These are phyloP conservation scores for Catagonus wagneri DNA, from an alignment of 2,113 vertebrate genomes.

Conservation along the genomic window DNA sequence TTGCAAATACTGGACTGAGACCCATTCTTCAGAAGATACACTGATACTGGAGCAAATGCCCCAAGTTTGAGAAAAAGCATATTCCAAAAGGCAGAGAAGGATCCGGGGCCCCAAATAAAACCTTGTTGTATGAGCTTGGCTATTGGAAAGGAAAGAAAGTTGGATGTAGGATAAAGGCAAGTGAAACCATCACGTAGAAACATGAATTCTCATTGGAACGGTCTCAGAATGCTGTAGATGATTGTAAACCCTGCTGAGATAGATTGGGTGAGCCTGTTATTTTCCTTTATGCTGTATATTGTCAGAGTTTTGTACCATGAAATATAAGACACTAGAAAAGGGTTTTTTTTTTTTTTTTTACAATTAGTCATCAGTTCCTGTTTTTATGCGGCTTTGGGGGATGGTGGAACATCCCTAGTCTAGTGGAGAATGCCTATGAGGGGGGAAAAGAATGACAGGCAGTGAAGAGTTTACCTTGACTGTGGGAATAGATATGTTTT, in stretches of 20 bases:
- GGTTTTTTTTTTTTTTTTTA: neutral
- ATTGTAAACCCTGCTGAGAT: neutral
- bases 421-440: neutral
- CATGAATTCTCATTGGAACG: neutral
- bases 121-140: neutral
- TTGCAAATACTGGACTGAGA: conserved; percentile 2
- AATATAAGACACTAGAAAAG: conserved; percentile 15
- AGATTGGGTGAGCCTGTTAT: neutral
- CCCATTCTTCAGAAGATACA: neutral
- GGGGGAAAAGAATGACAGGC: neutral
- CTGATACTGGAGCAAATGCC: neutral
- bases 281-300: conserved; percentile 60
- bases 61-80: neutral
- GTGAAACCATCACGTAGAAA: neutral
- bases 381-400: conserved; percentile 27
- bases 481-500: neutral
- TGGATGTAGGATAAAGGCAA: neutral
- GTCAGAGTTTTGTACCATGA: conserved; percentile 1
- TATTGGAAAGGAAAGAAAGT: neutral
- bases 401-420: neutral
- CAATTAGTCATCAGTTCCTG: conserved; percentile 24
- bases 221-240: neutral
- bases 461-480: neutral
- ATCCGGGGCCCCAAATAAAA: neutral
- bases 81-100: neutral